Percentiles rank a stretch among this genome's conserved stretches.
Conservation (phyloP, 1,140 invertebrate genomes). For the Lepidurus arcticus region DNA sequence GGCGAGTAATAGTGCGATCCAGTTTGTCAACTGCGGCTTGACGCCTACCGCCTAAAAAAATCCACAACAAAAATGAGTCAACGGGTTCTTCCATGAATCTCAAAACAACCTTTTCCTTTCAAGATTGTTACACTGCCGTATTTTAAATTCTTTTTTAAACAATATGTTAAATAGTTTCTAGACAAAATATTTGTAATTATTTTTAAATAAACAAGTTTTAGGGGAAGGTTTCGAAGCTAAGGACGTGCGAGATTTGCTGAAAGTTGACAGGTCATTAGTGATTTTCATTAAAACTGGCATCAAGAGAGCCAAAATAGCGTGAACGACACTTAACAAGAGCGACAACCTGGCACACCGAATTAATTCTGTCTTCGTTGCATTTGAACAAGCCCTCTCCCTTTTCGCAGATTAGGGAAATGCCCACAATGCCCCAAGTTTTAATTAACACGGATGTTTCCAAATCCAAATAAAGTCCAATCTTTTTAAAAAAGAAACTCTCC, state of each 20-base stretch:
- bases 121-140: too few species aligned
- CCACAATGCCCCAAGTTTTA: too few species aligned
- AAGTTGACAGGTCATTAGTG: neutral
- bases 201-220: too few species aligned
- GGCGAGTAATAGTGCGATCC: slow-evolving; percentile 33
- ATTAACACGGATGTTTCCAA: neutral
- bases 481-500: too few species aligned
- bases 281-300: slow-evolving; percentile 6
- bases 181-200: too few species aligned
- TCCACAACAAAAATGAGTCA: neutral
- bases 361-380: neutral
- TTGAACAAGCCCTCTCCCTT: neutral
- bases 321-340: neutral
- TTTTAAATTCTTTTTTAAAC: too few species aligned
- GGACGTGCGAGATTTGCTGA: neutral
- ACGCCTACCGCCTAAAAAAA: slow-evolving; percentile 4
- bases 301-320: neutral
- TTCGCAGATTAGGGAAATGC: too few species aligned
- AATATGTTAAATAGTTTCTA: too few species aligned
- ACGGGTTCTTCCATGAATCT: neutral
- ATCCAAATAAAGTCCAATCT: neutral
- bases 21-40: slow-evolving; percentile 34
- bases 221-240: neutral
- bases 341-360: neutral
- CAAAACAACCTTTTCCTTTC: too few species aligned